Evolutionary conservation across 1,140 invertebrate genomes (phyloP).

Genomic region (Diorhabda sublineata): DNA sequence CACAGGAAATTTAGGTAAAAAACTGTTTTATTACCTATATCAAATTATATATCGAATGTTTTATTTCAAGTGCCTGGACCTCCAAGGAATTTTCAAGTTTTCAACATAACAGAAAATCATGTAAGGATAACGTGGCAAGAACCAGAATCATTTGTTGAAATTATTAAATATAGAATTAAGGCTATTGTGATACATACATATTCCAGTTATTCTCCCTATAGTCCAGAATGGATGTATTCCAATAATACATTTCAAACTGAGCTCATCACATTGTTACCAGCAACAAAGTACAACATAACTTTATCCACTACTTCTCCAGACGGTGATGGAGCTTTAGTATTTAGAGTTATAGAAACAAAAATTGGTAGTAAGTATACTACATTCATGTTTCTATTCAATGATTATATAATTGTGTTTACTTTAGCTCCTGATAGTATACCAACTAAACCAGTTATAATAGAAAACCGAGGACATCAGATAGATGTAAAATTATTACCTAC

Average conservation of each 20-base stretch:
- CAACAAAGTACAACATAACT: conserved; percentile 41
- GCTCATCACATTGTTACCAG: conserved; percentile 35
- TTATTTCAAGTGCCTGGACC: conserved; percentile 38
- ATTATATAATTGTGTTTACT: conserved; percentile 12
- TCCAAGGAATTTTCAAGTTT: conserved; percentile 35
- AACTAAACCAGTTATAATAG: conserved; percentile 57
- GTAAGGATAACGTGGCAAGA: conserved; percentile 36
- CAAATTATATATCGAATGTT: neutral
- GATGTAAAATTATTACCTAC: conserved; percentile 59
- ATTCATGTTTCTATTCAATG: conserved; percentile 6
- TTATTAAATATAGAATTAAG: conserved; percentile 36
- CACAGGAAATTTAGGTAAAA: conserved; percentile 37
- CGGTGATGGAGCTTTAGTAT: conserved; percentile 29
- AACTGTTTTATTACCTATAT: neutral
- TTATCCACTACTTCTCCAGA: conserved; percentile 31
- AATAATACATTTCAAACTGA: conserved; percentile 39
- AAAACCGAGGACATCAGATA: conserved; percentile 55
- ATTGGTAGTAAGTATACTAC: conserved; percentile 32
- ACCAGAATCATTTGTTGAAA: conserved; percentile 38
- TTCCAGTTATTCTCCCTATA: conserved; percentile 29
- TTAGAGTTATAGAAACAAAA: conserved; percentile 35
- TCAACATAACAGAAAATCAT: conserved; percentile 38
- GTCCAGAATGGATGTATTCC: conserved; percentile 32
- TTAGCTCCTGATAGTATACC: conserved; percentile 61
- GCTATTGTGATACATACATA: conserved; percentile 38